Conservation (phyloP, 2,113 vertebrate species). For the Austrofundulus limnaeus region DNA sequence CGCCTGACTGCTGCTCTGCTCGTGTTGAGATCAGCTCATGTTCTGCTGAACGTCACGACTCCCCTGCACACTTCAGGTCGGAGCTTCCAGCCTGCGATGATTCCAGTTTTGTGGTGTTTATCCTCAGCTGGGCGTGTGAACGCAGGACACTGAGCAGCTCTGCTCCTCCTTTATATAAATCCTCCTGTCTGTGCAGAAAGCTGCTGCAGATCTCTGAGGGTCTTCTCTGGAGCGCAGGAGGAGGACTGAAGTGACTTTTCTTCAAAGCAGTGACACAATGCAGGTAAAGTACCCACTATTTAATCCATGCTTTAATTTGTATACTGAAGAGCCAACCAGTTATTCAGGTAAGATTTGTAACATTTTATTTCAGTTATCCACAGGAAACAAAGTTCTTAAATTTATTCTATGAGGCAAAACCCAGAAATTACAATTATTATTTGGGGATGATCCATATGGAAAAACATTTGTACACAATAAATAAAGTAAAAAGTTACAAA, state of each 20-base stretch:
- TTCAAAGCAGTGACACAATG: slow-evolving; percentile 50
- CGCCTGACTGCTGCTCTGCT: slow-evolving; percentile 5
- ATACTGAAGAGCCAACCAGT: background rate
- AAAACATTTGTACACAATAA: background rate
- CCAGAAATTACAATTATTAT: background rate
- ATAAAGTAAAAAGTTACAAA: background rate
- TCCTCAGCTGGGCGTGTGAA: slow-evolving; percentile 10
- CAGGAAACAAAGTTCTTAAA: background rate
- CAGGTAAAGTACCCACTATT: slow-evolving; percentile 52
- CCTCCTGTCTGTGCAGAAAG: slow-evolving; percentile 8
- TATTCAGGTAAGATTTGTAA: background rate
- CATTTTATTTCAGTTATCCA: background rate
- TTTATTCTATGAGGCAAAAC: background rate
- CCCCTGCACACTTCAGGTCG: background rate
- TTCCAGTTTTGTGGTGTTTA: background rate
- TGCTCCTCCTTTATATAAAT: slow-evolving; percentile 41
- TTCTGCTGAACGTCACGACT: slow-evolving; percentile 15
- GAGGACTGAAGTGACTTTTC: slow-evolving; percentile 15
- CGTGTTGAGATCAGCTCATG: slow-evolving; percentile 17
- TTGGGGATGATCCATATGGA: background rate
- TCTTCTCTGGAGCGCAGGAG: slow-evolving; percentile 4
- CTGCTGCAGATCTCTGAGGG: slow-evolving; percentile 33
- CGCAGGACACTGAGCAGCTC: slow-evolving; percentile 28
- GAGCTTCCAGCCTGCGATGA: background rate
- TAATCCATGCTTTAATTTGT: background rate